Evolutionary conservation across 2,888 invertebrate species (phyloP).

Genomic region (Lithodes maja): DNA sequence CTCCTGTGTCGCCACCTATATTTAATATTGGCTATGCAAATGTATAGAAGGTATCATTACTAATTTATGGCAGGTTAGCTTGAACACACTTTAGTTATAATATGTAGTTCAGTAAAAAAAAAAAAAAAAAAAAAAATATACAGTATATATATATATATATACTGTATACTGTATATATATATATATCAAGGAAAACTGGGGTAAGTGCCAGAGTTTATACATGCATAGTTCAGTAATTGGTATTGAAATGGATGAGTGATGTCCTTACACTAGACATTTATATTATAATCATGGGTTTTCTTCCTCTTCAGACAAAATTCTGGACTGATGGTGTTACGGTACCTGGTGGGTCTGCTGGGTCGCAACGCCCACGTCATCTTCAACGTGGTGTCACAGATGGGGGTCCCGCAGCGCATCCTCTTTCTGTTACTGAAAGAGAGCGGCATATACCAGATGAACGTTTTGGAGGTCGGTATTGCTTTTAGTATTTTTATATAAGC

Average conservation of each 20-base stretch:
- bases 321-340: slow-evolving; percentile 75
- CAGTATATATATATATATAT: no score
- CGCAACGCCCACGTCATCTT: slow-evolving; percentile 75
- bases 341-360: slow-evolving; percentile 77
- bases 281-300: no score
- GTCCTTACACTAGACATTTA: no score
- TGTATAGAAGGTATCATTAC: background rate
- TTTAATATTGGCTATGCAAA: no score
- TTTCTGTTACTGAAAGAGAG: slow-evolving; percentile 78
- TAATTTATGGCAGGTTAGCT: background rate
- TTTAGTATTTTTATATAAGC: background rate
- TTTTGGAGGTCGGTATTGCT: slow-evolving; percentile 76
- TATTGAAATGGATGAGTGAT: background rate
- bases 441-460: slow-evolving; percentile 77
- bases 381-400: slow-evolving; percentile 76
- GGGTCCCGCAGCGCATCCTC: slow-evolving; percentile 77
- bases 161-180: no score
- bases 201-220: background rate
- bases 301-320: slow-evolving; percentile 59
- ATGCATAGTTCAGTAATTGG: background rate
- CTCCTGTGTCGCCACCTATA: no score
- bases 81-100: background rate
- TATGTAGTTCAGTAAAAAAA: no score
- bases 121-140: no score
- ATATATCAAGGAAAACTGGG: no score